Base-by-base conservation (phyloP, 2,113 vertebrate species). In the Coptodon rendalli region DNA sequence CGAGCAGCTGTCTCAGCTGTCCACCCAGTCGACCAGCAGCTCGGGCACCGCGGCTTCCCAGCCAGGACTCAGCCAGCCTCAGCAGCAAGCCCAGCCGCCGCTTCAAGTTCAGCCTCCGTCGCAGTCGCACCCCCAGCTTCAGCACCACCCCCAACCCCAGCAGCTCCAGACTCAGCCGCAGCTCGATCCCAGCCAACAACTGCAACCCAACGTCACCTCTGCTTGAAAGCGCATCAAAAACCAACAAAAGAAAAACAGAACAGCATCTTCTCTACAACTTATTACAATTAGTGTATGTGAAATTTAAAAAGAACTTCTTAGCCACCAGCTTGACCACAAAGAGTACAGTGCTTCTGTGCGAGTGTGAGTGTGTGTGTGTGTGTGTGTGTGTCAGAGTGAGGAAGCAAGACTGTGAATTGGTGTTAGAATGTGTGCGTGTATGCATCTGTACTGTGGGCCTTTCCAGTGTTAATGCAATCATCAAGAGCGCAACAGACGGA, bases 391-490 rank as follows among this genome's bases (percentile, higher is more conserved):
- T 97, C 94, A 90, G 96, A 96, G 94, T 95, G 82, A 22, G 89
- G 50, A 38, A 76, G 93, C 34, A 81, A 53, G 90, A 87, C 85
- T 95, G 90, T 83, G 86, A 88, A 84, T 84, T 85, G 85, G 94
- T 90, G 96, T 97, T 85, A 50, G 95, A 86, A 59, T 87, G 87
- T 97, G 86, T 94, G 89, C 93, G 89, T 92, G 95, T 96, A 94
- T 97, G 96, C 95, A 92, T 94, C 97, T 94, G 90, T 95, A 94
- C 93, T 90, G 94, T 95, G 93, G 96, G 97, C 98, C 98, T 97
- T 97, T 93, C 97, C 97, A 97, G 98, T 98, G 97, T 98, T 98
- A 98, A 98, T 94, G 98, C 98, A 98, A 98, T 99, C 98, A 96
- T 95, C 93, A 89, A 93, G 10, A 95, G 83, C 61, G 94, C 36